Percentiles rank a stretch among this genome's conserved stretches.
phyloP scores from a whole-genome alignment of 2,797 vertebrate genomes.

The Darevskia nairensis region DNA sequence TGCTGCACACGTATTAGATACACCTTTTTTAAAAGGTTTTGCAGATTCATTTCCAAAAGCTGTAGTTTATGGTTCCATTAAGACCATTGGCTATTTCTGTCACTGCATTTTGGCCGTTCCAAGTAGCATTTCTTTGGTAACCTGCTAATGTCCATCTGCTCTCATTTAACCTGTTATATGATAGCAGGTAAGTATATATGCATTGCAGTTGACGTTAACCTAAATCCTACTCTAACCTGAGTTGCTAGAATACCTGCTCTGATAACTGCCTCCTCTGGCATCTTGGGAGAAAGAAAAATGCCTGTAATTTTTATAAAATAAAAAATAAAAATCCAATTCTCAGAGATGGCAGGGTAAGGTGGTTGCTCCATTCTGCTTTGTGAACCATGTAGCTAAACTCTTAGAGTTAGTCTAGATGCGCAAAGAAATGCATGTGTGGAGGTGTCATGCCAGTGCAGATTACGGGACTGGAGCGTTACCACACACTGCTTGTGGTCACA shows the following conservation, averaged over 20 bases:
- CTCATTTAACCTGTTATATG: neutral
- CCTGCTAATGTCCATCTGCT: slow-evolving; percentile 3
- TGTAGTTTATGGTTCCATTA: neutral
- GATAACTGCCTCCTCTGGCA: neutral
- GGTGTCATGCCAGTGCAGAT: neutral
- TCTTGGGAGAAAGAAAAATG: neutral
- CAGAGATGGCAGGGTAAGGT: neutral
- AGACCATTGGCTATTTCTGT: neutral
- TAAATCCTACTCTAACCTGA: neutral
- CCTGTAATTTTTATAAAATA: neutral
- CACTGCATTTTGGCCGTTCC: neutral
- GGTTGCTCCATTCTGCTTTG: neutral
- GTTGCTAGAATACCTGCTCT: neutral
- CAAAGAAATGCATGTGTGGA: neutral
- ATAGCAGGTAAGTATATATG: slow-evolving; percentile 6
- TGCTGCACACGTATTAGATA: neutral
- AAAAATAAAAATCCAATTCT: neutral
- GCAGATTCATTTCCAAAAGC: neutral
- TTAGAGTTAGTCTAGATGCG: neutral
- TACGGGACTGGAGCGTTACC: neutral
- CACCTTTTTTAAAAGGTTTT: neutral
- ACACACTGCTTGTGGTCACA: neutral
- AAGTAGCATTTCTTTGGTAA: neutral
- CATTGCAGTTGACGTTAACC: neutral
- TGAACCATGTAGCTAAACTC: neutral